Evolutionary conservation across 2,113 vertebrate genomes (phyloP).

Genomic region (Canis aureus): DNA sequence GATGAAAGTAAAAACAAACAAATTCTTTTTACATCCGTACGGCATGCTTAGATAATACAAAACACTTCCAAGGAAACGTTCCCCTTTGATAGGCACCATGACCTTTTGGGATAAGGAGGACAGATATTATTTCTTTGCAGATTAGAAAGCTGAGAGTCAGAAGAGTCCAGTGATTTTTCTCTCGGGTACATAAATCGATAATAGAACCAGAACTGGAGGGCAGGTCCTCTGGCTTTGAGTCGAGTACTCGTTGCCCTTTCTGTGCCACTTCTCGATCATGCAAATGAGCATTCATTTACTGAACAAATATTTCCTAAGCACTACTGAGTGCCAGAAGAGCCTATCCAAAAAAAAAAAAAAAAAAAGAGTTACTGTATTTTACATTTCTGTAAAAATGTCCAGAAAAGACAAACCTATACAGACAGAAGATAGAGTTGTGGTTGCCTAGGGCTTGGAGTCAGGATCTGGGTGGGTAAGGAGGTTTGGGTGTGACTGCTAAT

Average conservation of each 20-base stretch:
- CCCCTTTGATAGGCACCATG: not conserved
- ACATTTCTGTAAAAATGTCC: not conserved
- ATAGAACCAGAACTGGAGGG: not conserved
- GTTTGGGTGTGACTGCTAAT: not conserved
- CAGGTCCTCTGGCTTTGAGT: not conserved
- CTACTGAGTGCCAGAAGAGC: not conserved
- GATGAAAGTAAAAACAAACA: not conserved
- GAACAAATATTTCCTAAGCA: not conserved
- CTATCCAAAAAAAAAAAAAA: not conserved
- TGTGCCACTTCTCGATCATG: not conserved
- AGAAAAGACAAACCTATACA: not conserved
- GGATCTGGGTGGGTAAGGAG: not conserved
- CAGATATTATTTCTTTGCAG: not conserved
- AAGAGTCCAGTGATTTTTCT: not conserved
- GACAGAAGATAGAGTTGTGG: not conserved
- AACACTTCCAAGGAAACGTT: not conserved
- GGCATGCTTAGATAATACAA: not conserved
- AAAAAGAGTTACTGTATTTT: not conserved
- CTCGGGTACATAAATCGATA: not conserved
- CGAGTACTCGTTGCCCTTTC: not conserved
- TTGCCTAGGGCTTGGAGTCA: not conserved
- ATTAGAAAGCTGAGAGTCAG: not conserved
- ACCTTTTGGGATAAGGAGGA: not conserved
- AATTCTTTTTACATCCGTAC: not conserved
- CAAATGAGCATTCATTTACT: not conserved